Percentiles rank a stretch among this genome's conserved stretches.
Evolutionary conservation across 2,113 vertebrate species (phyloP).

Genomic region (Anthoscopus minutus): DNA sequence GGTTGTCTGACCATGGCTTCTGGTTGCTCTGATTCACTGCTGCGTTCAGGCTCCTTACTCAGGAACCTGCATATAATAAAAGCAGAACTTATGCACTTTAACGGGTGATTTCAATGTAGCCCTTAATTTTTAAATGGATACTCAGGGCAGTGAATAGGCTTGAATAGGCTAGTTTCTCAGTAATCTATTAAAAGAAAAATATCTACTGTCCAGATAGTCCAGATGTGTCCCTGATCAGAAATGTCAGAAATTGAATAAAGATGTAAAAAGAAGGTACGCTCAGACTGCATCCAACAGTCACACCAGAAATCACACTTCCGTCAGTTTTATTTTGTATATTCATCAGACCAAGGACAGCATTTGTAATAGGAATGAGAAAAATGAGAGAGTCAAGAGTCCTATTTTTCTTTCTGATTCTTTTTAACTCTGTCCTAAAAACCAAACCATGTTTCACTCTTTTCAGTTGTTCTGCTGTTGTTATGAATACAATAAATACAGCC

Average conservation of each 20-base stretch:
- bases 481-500: background rate
- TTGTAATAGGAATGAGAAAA: background rate
- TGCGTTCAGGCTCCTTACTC: background rate
- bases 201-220: too few species aligned
- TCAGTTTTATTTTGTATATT: background rate
- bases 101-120: background rate
- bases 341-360: background rate
- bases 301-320: background rate
- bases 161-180: background rate
- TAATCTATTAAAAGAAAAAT: background rate
- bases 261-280: background rate
- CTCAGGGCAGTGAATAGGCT: background rate
- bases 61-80: background rate
- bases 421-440: background rate
- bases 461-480: conserved; percentile 11
- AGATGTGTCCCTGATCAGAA: background rate
- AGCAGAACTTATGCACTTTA: background rate
- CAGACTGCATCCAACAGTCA: background rate
- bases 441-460: conserved; percentile 15
- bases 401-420: background rate
- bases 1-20: background rate
- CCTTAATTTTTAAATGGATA: conserved; percentile 1
- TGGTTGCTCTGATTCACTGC: background rate
- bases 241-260: background rate
- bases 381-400: background rate